Base-by-base conservation (phyloP, 64 coral and sea anemone genomes). In the Stichodactyla helianthus region DNA sequence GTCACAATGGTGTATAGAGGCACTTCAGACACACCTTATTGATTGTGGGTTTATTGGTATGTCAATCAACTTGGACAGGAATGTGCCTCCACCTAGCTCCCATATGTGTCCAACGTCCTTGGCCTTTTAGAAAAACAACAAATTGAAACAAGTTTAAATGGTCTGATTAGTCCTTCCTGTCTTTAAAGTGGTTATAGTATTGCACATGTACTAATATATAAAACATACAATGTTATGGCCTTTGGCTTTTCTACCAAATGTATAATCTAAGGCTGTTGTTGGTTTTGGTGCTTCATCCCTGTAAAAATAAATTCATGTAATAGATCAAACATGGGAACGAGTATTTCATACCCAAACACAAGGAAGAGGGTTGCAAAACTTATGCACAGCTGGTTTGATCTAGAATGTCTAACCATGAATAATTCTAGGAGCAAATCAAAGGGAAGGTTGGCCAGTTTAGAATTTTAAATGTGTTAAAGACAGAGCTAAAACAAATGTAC, bases 71-170 rank as follows among this genome's bases (percentile, higher is more conserved):
- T 99, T 99, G 23, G 97, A 99, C 25, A 99, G 80, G 79, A 93
- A 95, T 79, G 93, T 92, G 10, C 97, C 97, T 26, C 97, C 97
- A 70, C 97, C 97, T 79, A 99, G 60, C 76, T 99, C 97, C 97
- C 97, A 99, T 79, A 99, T 99, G 54, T 99, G 97, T 8, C 97
- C 97, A 86, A 99, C 90, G 26, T 99, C 97, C 83, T 94, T 95
- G 79, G 84, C 90, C 97, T 65, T 65, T 65, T 98, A 50, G 0
- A 27, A 55, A 31, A 50, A 76, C 50, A 50, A 31, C 1, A 5
- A 28, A 54, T 53, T 53, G 52, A 44, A 44, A 44, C 35, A 44
- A 44, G 35, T 44, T 44, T 44, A 44, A 44, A 44, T 44, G 35
- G 35, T 44, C 35, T 44, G 35, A 44, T 44, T 1, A 44, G 35